These are phyloP conservation scores for Erebia palarica DNA, from an alignment of 2,888 invertebrate species.

Conservation along the genomic window DNA sequence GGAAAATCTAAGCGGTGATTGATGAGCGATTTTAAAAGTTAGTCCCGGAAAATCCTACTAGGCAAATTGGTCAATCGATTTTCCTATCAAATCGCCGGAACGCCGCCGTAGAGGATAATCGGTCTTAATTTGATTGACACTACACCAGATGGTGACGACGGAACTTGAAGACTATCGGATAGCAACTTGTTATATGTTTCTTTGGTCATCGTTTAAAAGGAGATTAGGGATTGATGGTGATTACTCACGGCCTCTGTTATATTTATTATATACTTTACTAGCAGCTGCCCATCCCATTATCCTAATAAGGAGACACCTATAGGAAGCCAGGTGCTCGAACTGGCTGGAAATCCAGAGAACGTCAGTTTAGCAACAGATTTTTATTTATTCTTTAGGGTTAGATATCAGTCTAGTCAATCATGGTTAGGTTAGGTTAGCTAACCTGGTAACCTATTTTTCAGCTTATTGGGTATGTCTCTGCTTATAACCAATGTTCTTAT, in stretches of 20 bases:
- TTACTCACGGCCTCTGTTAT: constrained; percentile 7
- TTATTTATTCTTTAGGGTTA: background rate
- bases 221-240: constrained; percentile 20
- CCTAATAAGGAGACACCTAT: background rate
- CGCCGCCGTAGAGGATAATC: constrained; percentile 63
- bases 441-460: too few relatives aligned
- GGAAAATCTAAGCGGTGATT: background rate
- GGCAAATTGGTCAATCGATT: constrained; percentile 61
- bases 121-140: constrained; percentile 76
- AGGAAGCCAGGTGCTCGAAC: background rate
- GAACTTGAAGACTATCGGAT: constrained; percentile 67
- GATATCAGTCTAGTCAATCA: too few relatives aligned
- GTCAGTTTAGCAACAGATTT: background rate
- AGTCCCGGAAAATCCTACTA: constrained; percentile 61
- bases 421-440: too few relatives aligned
- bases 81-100: constrained; percentile 54
- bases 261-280: background rate
- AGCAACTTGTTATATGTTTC: constrained; percentile 57
- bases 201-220: constrained; percentile 41
- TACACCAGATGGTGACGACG: constrained; percentile 69
- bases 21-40: background rate
- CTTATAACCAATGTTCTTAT: too few relatives aligned
- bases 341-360: background rate
- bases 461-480: too few relatives aligned
- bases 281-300: background rate